phyloP scores from a whole-genome alignment of 2,888 invertebrate species.

The Volucella bombylans region DNA sequence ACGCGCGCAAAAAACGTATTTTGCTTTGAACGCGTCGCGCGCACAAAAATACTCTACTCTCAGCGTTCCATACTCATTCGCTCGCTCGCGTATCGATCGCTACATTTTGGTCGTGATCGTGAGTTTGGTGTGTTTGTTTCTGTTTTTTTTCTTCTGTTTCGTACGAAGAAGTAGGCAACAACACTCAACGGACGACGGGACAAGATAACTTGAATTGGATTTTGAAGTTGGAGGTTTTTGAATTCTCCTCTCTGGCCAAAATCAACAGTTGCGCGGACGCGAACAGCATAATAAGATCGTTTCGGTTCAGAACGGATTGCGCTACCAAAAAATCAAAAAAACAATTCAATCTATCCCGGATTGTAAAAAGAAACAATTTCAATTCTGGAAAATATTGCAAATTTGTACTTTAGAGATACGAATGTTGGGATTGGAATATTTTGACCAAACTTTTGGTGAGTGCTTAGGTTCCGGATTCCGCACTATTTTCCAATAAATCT shows the following conservation, averaged over 20 bases:
- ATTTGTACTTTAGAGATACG: conserved; percentile 18
- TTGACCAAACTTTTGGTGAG: too few relatives aligned
- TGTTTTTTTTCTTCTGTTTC: conserved; percentile 4
- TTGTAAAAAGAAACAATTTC: conserved; percentile 13
- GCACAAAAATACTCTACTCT: conserved; percentile 10
- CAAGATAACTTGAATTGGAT: background rate
- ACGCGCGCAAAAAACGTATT: conserved; percentile 58
- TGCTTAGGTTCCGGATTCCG: background rate
- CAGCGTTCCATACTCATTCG: background rate
- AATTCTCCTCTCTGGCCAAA: conserved; percentile 67
- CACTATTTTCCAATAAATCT: conserved; percentile 1
- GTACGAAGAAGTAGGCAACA: conserved; percentile 29
- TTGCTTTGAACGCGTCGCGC: conserved; percentile 54
- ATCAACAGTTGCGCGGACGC: conserved; percentile 74
- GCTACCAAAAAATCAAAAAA: conserved; percentile 26
- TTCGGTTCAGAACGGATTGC: conserved; percentile 58
- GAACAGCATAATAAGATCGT: conserved; percentile 72
- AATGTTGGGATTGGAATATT: too few relatives aligned
- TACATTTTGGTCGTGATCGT: conserved; percentile 32
- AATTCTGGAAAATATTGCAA: background rate
- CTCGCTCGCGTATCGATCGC: conserved; percentile 53
- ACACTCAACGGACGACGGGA: background rate
- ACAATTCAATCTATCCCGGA: background rate
- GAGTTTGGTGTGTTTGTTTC: conserved; percentile 2
- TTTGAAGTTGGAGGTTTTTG: conserved; percentile 50